Evolutionary conservation across 2,797 vertebrate genomes (phyloP), one percentile per base, ranked within the genome.

Genomic region (Epinephelus coioides): DNA sequence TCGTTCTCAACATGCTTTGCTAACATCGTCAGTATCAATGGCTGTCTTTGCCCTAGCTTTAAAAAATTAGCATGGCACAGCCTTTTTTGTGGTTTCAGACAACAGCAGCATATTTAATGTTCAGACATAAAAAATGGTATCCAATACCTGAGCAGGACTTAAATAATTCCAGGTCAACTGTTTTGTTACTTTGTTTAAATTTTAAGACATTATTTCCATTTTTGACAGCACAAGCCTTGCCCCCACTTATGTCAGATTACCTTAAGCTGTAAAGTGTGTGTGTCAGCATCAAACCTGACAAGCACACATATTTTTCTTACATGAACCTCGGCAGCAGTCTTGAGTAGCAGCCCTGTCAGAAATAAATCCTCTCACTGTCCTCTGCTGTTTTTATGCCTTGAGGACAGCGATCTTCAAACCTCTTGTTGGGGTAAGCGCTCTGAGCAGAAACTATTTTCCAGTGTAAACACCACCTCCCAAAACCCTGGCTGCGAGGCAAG

Each of bases 391-490:
- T 78, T 60, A 50, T 40, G 56, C 76, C 25, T 65, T 19, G 5
- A 66, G 56, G 59, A 80, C 43, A 38, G 50, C 34, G 34, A 14
- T 21, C 10, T 71, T 69, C 62, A 81, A 79, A 18, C 65, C 56
- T 60, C 25, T 15, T 53, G 50, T 73, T 73, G 60, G 73, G 53
- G 69, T 83, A 66, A 73, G 61, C 2, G 9, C 44, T 74, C 34
- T 46, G 40, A 82, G 78, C 47, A 49, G 46, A 73, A 78, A 66
- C 38, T 65, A 69, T 86, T 82, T 76, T 81, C 80, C 67, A 81
- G 54, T 11, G 72, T 83, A 87, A 81, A 88, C 59, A 84, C 19
- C 23, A 23, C 61, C 71, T 62, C 74, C 71, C 61, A 50, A 78
- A 78, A 40, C 44, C 40, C 73, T 71, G 30, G 34, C 62, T 69